phyloP scores from a whole-genome alignment of 2,113 vertebrate genomes.

The Etheostoma spectabile region DNA sequence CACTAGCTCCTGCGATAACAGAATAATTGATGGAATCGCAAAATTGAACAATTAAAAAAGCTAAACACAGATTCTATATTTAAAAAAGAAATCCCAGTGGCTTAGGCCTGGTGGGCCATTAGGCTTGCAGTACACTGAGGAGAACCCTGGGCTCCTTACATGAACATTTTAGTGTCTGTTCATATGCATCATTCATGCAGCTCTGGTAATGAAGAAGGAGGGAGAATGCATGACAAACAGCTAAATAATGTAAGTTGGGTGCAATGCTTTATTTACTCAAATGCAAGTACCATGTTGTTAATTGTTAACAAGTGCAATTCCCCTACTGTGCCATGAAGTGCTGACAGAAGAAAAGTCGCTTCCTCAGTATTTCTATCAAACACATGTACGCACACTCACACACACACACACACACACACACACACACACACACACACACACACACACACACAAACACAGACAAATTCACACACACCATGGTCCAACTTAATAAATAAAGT shows the following conservation, averaged over 20 bases:
- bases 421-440: conserved; percentile 11
- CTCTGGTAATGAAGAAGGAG: conserved; percentile 25
- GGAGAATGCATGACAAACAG: conserved; percentile 45
- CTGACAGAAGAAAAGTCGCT: conserved; percentile 22
- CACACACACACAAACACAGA: conserved; percentile 4
- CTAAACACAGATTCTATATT: too few species aligned
- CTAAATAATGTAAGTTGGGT: conserved; percentile 62
- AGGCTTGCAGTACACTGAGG: too few species aligned
- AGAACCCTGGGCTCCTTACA: neutral
- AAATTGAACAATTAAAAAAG: too few species aligned
- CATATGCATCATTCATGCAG: conserved; percentile 52
- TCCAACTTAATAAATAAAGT: conserved; percentile 60
- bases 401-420: conserved; percentile 1
- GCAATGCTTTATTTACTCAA: conserved; percentile 67
- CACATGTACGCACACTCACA: conserved; percentile 4
- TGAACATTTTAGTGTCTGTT: conserved; percentile 24
- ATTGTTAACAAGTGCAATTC: conserved; percentile 60
- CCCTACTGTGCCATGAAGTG: conserved; percentile 5
- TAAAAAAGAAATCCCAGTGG: too few species aligned
- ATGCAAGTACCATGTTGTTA: conserved; percentile 49
- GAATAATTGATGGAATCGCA: too few species aligned
- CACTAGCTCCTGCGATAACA: too few species aligned
- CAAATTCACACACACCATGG: neutral
- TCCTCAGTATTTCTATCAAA: conserved; percentile 29
- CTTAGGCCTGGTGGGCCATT: too few species aligned